These are phyloP conservation scores for Agrochola macilenta DNA, from an alignment of 2,888 invertebrate genomes.

Conservation along the genomic window DNA sequence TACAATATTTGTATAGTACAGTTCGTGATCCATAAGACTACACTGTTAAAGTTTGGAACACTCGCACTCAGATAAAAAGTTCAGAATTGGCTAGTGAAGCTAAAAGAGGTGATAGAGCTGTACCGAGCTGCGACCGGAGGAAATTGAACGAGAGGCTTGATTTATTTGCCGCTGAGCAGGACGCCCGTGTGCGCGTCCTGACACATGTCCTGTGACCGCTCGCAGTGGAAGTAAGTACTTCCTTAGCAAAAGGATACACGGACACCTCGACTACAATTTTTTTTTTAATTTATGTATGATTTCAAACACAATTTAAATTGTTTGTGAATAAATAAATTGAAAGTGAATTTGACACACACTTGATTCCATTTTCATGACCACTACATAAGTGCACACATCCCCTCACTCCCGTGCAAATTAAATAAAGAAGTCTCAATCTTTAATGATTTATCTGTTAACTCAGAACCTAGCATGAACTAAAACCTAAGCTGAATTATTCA, in stretches of 20 bases:
- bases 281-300: too few species aligned
- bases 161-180: conserved; percentile 10
- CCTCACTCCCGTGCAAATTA: too few species aligned
- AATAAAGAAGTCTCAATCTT: neutral
- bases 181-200: neutral
- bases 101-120: conserved; percentile 31
- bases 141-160: conserved; percentile 25
- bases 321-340: too few species aligned
- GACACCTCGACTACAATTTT: neutral
- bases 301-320: too few species aligned
- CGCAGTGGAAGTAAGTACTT: too few species aligned
- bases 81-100: conserved; percentile 19
- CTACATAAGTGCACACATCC: neutral
- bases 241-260: neutral
- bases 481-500: conserved; percentile 21
- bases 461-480: neutral
- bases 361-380: neutral
- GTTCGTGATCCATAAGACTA: conserved; percentile 4
- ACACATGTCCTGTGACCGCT: neutral
- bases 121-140: conserved; percentile 8
- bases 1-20: neutral
- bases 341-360: neutral
- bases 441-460: neutral
- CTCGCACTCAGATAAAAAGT: conserved; percentile 20
- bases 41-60: conserved; percentile 15